A percentile compares a stretch with the other conserved stretches of the same genome.
These are phyloP conservation scores for Agonum fuliginosum DNA, from an alignment of 2,888 invertebrate species.

Conservation along the genomic window DNA sequence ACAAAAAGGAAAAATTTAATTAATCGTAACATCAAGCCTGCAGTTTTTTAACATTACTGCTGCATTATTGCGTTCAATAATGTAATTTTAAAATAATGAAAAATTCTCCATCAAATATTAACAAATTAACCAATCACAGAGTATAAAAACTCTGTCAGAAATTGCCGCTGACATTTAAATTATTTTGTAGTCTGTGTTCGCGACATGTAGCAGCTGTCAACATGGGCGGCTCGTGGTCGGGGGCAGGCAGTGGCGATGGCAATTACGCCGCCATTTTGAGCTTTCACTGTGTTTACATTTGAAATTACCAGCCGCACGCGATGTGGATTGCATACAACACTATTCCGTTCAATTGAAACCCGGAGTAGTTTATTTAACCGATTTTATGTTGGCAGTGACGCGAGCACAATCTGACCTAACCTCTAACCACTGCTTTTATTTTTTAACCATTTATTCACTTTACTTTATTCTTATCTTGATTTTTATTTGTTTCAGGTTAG, in stretches of 20 bases:
- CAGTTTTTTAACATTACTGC: too few relatives aligned
- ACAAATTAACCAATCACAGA: conserved; percentile 9
- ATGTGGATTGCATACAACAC: neutral
- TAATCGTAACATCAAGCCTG: too few relatives aligned
- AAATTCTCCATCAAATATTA: too few relatives aligned
- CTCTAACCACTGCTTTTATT: too few relatives aligned
- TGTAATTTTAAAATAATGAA: too few relatives aligned
- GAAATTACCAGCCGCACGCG: conserved; percentile 15
- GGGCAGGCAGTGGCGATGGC: neutral
- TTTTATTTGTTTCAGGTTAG: too few relatives aligned
- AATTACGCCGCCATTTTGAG: neutral
- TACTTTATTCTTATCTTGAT: too few relatives aligned
- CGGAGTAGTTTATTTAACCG: neutral
- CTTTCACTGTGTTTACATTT: conserved; percentile 35
- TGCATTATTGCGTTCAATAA: too few relatives aligned
- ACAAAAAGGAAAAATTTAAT: too few relatives aligned
- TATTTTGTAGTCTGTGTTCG: conserved; percentile 5
- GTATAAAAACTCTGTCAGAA: neutral
- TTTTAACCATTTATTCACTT: too few relatives aligned
- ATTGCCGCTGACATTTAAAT: conserved; percentile 35
- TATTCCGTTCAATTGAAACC: neutral
- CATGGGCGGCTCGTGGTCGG: neutral
- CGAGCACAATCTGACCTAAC: too few relatives aligned
- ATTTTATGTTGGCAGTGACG: neutral
- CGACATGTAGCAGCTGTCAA: conserved; percentile 35